Conservation (phyloP, 2,113 vertebrate species). For the Antigone vipio region DNA sequence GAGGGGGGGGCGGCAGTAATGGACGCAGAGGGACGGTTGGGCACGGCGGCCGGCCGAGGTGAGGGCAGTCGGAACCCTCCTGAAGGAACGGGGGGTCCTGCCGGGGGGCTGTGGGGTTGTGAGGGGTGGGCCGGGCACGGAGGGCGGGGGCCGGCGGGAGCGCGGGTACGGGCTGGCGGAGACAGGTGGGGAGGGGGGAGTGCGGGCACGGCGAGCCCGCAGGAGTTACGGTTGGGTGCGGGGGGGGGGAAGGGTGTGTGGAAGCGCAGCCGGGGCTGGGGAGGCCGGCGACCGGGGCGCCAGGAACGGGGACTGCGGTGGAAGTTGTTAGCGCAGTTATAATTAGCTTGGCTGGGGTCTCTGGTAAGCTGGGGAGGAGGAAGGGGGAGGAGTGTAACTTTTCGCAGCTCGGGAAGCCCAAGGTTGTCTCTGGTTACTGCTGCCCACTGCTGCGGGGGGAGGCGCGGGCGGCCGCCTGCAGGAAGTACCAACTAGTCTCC, state of each 20-base stretch:
- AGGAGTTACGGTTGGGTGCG: background rate
- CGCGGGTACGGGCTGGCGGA: background rate
- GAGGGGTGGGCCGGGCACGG: background rate
- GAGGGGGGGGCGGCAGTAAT: background rate
- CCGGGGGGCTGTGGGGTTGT: too few relatives aligned
- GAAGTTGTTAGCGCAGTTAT: conserved; percentile 56
- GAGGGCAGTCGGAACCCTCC: too few relatives aligned
- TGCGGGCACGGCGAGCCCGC: background rate
- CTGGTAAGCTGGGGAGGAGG: background rate
- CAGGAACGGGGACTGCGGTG: background rate
- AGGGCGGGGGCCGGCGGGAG: background rate
- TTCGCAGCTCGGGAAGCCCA: conserved; percentile 55
- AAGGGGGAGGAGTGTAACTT: conserved; percentile 60
- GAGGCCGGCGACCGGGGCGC: background rate
- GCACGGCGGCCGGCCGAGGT: background rate
- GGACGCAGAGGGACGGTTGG: background rate
- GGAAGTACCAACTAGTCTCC: conserved; percentile 15
- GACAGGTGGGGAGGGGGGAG: background rate
- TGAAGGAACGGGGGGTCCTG: too few relatives aligned
- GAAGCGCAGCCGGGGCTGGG: background rate
- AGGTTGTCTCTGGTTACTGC: conserved; percentile 42
- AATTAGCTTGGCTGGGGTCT: conserved; percentile 43
- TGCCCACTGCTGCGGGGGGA: background rate
- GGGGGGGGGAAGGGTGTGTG: too few relatives aligned
- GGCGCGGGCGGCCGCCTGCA: conserved; percentile 13